Conservation (phyloP, 2,113 vertebrate genomes). For the Eonycteris spelaea region DNA sequence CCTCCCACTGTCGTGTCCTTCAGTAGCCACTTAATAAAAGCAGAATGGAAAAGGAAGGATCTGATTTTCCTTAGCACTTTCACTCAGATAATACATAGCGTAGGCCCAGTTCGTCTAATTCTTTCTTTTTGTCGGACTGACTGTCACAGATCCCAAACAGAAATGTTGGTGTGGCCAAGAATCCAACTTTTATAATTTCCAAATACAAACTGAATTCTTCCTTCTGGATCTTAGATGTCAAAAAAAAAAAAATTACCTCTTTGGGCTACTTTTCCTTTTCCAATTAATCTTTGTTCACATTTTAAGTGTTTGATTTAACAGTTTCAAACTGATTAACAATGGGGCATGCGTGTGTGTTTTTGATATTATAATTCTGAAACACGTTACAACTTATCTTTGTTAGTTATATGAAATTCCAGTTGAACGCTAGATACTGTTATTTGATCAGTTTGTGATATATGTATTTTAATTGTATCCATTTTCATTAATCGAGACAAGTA, state of each 20-base stretch:
- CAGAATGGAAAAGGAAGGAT: neutral
- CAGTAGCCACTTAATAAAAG: neutral
- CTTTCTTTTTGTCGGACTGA: neutral
- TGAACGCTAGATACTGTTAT: neutral
- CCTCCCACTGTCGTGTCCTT: rapidly evolving
- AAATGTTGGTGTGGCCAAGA: neutral
- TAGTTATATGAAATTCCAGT: neutral
- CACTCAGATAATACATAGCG: neutral
- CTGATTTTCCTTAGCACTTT: neutral
- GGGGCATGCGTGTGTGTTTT: neutral
- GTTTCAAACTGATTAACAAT: neutral
- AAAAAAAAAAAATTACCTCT: neutral
- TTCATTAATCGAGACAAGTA: neutral
- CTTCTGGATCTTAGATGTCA: neutral
- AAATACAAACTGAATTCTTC: neutral
- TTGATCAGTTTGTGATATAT: neutral
- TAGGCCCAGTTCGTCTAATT: rapidly evolving
- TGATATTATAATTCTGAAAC: neutral
- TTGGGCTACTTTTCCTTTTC: neutral
- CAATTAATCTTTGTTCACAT: neutral
- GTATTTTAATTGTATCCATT: neutral
- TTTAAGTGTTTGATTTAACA: neutral
- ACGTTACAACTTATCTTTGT: neutral
- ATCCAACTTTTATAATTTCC: neutral
- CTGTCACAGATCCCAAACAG: neutral